phyloP scores from a whole-genome alignment of 1,140 invertebrate genomes.

The Oedothorax gibbosus region DNA sequence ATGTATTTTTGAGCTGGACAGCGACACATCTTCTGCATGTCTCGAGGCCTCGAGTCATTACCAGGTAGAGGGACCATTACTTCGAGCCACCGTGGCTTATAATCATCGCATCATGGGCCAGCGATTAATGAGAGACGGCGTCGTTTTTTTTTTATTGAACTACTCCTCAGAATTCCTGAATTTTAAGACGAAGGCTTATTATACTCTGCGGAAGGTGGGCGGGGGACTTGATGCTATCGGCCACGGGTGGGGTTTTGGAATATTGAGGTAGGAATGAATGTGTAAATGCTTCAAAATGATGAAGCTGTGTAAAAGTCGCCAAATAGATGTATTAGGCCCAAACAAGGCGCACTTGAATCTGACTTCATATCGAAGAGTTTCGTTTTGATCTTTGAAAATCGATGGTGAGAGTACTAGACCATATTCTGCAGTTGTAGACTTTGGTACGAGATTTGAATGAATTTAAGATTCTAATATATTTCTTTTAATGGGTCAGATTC shows the following conservation, averaged over 20 bases:
- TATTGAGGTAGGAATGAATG: no score
- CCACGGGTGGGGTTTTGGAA: conserved; percentile 28
- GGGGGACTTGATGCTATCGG: conserved; percentile 11
- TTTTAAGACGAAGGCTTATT: conserved; percentile 25
- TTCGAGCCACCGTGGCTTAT: conserved; percentile 31
- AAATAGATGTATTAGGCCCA: no score
- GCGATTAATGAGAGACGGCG: conserved; percentile 47
- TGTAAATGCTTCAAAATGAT: no score
- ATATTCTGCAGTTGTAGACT: no score
- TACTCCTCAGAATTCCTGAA: conserved; percentile 19
- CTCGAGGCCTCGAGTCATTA: conserved; percentile 35
- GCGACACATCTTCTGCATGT: conserved; percentile 18
- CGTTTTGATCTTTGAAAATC: no score
- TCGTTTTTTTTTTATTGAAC: conserved; percentile 4
- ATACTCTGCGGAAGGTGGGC: conserved; percentile 6
- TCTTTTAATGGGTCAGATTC: no score
- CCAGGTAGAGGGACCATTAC: conserved; percentile 10
- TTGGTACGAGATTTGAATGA: no score
- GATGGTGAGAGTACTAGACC: no score
- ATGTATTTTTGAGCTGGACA: conserved; percentile 7
- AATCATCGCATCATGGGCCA: conserved; percentile 42
- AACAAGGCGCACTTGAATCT: no score
- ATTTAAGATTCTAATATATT: no score
- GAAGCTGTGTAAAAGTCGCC: no score
- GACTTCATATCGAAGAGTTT: no score